These are phyloP conservation scores for Dolomedes plantarius DNA, from an alignment of 2,888 invertebrate species.

Conservation along the genomic window DNA sequence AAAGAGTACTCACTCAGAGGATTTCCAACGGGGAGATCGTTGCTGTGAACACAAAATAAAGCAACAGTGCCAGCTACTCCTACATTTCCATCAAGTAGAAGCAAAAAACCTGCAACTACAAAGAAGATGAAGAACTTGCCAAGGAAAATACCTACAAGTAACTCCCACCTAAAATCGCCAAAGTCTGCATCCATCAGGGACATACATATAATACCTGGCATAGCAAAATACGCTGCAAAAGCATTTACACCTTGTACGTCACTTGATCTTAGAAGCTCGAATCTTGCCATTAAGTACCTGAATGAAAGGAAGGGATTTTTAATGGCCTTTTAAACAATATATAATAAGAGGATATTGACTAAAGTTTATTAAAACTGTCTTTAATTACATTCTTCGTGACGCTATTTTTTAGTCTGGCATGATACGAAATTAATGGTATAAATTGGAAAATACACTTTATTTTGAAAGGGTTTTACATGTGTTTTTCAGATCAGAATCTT, in stretches of 20 bases:
- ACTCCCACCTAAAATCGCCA: conserved; percentile 40
- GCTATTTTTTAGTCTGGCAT: no score
- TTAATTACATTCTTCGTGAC: no score
- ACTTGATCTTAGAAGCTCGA: conserved; percentile 31
- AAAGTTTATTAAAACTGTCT: no score
- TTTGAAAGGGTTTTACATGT: no score
- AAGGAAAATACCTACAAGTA: conserved; percentile 32
- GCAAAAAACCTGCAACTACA: not conserved
- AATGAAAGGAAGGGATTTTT: not conserved
- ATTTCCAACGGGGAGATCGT: conserved; percentile 58
- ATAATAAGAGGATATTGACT: no score
- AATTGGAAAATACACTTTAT: no score
- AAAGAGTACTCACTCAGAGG: conserved; percentile 45
- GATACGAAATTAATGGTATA: no score
- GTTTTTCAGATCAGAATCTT: no score
- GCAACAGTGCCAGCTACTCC: conserved; percentile 42
- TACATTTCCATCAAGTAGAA: conserved; percentile 1
- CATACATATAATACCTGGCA: conserved; percentile 55
- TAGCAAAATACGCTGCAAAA: conserved; percentile 39
- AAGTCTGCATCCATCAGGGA: conserved; percentile 45
- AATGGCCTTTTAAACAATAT: no score
- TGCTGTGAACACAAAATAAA: conserved; percentile 46
- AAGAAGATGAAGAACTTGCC: conserved; percentile 43
- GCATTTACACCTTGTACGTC: conserved; percentile 35
- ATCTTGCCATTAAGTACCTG: conserved; percentile 42